Percentiles rank a stretch among this genome's conserved stretches.
phyloP scores from a whole-genome alignment of 2,113 vertebrate species.

The Bagarius yarrelli region DNA sequence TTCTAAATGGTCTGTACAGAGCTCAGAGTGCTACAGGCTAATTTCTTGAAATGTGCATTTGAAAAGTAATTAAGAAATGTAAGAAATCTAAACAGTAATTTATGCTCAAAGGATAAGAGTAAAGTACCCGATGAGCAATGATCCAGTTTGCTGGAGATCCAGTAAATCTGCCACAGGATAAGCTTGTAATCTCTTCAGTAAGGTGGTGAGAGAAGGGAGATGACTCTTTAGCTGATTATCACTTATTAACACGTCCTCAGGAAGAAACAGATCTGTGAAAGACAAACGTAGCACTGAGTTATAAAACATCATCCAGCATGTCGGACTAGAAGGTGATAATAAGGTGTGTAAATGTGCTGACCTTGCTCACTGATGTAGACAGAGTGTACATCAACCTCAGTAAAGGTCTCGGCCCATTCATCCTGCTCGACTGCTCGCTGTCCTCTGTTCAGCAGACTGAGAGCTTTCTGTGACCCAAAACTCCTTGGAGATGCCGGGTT shows the following conservation, averaged over 20 bases:
- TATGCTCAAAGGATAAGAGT: background rate
- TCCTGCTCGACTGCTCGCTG: background rate
- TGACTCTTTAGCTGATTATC: conserved; percentile 57
- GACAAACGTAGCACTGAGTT: background rate
- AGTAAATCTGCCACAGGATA: conserved; percentile 63
- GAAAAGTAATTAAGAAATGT: background rate
- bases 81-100: background rate
- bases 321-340: background rate
- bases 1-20: background rate
- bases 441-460: conserved; percentile 39
- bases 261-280: conserved; percentile 11
- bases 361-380: conserved; percentile 23
- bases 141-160: conserved; percentile 39
- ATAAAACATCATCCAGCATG: background rate
- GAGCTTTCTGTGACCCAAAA: conserved; percentile 44
- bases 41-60: background rate
- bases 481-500: conserved; percentile 57
- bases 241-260: conserved; percentile 14
- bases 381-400: conserved; percentile 37
- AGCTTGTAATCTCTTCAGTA: conserved; percentile 59
- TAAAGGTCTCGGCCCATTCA: conserved; percentile 61
- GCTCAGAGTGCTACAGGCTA: background rate
- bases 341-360: background rate
- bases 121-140: conserved; percentile 57
- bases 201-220: conserved; percentile 59